These are phyloP conservation scores for Diplodus puntazzo DNA, from an alignment of 2,797 vertebrate species.

Conservation along the genomic window DNA sequence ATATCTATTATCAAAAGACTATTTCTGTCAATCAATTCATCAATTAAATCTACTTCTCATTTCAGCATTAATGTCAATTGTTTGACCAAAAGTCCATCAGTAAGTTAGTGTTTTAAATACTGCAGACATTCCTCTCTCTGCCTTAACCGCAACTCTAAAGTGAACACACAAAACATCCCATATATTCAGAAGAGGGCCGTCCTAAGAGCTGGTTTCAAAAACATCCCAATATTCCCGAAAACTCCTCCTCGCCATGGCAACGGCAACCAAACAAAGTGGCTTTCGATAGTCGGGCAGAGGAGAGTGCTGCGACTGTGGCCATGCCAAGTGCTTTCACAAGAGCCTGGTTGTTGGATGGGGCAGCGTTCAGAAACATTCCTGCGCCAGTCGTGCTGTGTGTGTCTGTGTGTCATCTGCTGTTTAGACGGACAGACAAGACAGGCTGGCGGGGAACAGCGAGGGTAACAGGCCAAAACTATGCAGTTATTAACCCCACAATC, in stretches of 20 bases:
- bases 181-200: slow-evolving; percentile 9
- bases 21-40: background rate
- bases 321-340: slow-evolving; percentile 59
- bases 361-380: slow-evolving; percentile 55
- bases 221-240: slow-evolving; percentile 53
- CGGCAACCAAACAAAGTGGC: slow-evolving; percentile 66
- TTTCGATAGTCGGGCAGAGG: slow-evolving; percentile 57
- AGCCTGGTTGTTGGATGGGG: slow-evolving; percentile 31
- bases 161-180: slow-evolving; percentile 34
- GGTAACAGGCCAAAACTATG: slow-evolving; percentile 64
- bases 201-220: slow-evolving; percentile 40
- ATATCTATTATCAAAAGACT: too few species aligned
- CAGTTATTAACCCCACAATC: slow-evolving; percentile 70
- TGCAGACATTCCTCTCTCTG: background rate
- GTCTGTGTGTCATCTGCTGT: slow-evolving; percentile 64
- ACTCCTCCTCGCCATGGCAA: slow-evolving; percentile 58
- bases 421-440: slow-evolving; percentile 66
- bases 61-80: background rate
- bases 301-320: slow-evolving; percentile 36
- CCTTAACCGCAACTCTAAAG: background rate
- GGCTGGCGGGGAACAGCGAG: slow-evolving; percentile 50
- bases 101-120: background rate
- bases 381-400: slow-evolving; percentile 46
- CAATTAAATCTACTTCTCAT: background rate
- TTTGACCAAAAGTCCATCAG: background rate